Evolutionary conservation across 1,140 invertebrate genomes (phyloP).

Genomic region (Drosophila kohkoa): DNA sequence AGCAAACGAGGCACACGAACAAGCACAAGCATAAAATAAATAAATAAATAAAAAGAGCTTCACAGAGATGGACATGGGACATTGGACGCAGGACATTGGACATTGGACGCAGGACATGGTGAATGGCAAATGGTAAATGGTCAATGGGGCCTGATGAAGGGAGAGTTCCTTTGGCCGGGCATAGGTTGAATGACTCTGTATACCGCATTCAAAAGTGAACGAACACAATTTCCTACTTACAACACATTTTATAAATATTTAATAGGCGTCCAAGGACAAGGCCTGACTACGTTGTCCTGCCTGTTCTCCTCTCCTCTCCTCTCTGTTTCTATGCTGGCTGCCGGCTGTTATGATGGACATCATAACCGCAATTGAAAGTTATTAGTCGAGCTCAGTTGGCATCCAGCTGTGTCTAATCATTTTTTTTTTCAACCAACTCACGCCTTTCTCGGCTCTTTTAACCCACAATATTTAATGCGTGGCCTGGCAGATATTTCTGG

Average conservation of each 20-base stretch:
- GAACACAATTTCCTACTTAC: slow-evolving; percentile 64
- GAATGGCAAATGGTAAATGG: slow-evolving; percentile 14
- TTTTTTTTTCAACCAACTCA: slow-evolving; percentile 7
- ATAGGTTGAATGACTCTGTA: slow-evolving; percentile 54
- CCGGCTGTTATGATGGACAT: slow-evolving; percentile 14
- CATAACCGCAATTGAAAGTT: slow-evolving; percentile 57
- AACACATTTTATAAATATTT: slow-evolving; percentile 66
- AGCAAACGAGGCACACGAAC: slow-evolving; percentile 30
- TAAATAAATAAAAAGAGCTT: slow-evolving; percentile 34
- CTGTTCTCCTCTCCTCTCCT: neutral
- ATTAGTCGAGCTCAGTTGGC: slow-evolving; percentile 53
- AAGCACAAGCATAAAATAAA: slow-evolving; percentile 37
- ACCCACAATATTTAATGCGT: slow-evolving; percentile 30
- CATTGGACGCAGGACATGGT: neutral
- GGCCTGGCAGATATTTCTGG: slow-evolving; percentile 4
- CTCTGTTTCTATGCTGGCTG: neutral
- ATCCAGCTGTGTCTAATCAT: slow-evolving; percentile 53
- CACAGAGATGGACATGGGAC: slow-evolving; percentile 14
- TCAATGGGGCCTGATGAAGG: slow-evolving; percentile 20
- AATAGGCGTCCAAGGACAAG: slow-evolving; percentile 48
- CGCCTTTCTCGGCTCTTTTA: slow-evolving; percentile 1
- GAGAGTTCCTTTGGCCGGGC: slow-evolving; percentile 19
- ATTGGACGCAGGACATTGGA: slow-evolving; percentile 2
- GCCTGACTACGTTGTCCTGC: neutral
- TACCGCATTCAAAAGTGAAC: slow-evolving; percentile 45